phyloP scores from a whole-genome alignment of 2,113 vertebrate genomes.

The Caracal caracal region DNA sequence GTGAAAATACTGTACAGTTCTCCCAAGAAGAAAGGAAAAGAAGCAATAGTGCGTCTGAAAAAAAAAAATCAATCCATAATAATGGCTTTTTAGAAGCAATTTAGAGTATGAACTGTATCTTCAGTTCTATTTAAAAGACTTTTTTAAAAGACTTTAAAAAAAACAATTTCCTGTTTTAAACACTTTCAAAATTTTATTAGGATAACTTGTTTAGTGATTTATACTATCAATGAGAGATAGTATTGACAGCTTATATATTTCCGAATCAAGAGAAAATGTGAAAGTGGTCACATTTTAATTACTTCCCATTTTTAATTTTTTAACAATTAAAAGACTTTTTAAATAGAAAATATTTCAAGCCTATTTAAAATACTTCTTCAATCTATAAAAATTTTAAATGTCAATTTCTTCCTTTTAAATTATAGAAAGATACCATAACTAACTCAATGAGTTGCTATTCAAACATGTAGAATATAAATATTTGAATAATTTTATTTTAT shows the following conservation, averaged over 20 bases:
- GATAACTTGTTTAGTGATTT: too few relatives aligned
- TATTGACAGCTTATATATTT: too few relatives aligned
- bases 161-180: too few relatives aligned
- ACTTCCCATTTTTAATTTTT: too few relatives aligned
- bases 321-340: too few relatives aligned
- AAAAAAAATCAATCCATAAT: background rate
- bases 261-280: too few relatives aligned
- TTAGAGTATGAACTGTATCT: constrained; percentile 27
- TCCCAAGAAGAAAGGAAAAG: constrained; percentile 28
- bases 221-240: too few relatives aligned
- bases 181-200: too few relatives aligned
- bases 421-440: background rate
- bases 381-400: background rate
- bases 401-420: constrained; percentile 46
- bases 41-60: background rate
- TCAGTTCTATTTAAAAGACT: background rate
- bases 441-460: background rate
- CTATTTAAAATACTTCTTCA: constrained; percentile 1
- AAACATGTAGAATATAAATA: constrained; percentile 16
- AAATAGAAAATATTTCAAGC: too few relatives aligned
- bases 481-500: background rate
- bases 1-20: background rate
- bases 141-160: too few relatives aligned
- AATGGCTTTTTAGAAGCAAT: constrained; percentile 6
- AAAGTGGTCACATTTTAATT: too few relatives aligned